A percentile compares a stretch with the other conserved stretches of the same genome.
Evolutionary conservation across 2,113 vertebrate species (phyloP).

Genomic region (Podarcis muralis): DNA sequence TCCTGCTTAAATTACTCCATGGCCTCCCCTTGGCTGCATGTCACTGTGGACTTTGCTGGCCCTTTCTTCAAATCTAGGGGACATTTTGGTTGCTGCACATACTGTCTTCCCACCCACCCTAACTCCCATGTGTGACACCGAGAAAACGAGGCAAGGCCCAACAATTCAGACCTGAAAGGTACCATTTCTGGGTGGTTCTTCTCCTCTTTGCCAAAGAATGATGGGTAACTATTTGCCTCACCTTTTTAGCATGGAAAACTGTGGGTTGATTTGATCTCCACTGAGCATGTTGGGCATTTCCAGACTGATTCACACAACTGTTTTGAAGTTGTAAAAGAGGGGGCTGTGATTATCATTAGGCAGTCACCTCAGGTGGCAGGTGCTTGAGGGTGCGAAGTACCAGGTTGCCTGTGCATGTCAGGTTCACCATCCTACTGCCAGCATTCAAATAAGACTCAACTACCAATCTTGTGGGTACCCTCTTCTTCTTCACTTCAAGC

Average conservation of each 20-base stretch:
- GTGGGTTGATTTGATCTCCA: not conserved
- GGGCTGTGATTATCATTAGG: too few species aligned
- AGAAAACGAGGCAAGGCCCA: not conserved
- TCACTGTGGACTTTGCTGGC: constrained; percentile 4
- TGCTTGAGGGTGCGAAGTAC: too few species aligned
- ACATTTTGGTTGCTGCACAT: not conserved
- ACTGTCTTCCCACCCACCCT: not conserved
- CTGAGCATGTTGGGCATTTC: not conserved
- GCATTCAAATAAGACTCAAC: too few species aligned
- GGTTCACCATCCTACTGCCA: too few species aligned
- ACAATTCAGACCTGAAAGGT: not conserved
- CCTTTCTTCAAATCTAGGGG: constrained; percentile 9
- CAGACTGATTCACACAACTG: not conserved
- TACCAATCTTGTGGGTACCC: too few species aligned
- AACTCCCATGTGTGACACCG: not conserved
- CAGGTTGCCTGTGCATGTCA: too few species aligned
- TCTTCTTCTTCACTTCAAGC: too few species aligned
- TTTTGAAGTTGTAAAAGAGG: too few species aligned
- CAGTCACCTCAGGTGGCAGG: too few species aligned
- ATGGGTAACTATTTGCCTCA: not conserved
- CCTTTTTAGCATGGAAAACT: not conserved
- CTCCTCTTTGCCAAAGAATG: not conserved
- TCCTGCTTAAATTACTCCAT: constrained; percentile 55
- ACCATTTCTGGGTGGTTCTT: not conserved
- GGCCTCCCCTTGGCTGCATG: not conserved